A percentile compares a stretch with the other conserved stretches of the same genome.
Conservation (phyloP, 2,113 vertebrate genomes). For the Camelus bactrianus region DNA sequence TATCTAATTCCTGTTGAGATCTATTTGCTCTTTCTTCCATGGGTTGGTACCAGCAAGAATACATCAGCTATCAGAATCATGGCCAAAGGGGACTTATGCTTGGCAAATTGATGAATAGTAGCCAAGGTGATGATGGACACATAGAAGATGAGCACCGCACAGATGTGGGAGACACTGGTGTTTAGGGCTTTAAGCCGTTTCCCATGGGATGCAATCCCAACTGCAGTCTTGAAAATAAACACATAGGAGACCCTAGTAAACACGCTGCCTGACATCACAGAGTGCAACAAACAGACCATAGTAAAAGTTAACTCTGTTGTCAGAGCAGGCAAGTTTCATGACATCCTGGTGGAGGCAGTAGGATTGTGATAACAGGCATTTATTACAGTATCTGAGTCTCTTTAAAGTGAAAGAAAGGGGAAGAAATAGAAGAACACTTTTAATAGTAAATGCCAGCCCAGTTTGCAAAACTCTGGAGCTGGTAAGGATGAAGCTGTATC, state of each 20-base stretch:
- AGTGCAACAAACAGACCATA: constrained; percentile 44
- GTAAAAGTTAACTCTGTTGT: constrained; percentile 58
- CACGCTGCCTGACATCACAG: constrained; percentile 38
- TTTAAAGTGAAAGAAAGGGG: constrained; percentile 66
- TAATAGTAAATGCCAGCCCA: constrained; percentile 1
- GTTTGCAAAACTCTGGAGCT: constrained; percentile 45
- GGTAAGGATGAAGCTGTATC: constrained; percentile 55
- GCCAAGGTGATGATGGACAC: constrained; percentile 49
- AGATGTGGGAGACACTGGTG: constrained; percentile 54
- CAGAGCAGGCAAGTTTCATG: constrained; percentile 57
- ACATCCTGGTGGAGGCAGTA: constrained; percentile 57
- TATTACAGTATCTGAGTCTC: constrained; percentile 58
- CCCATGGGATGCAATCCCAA: background rate
- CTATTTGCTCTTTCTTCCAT: background rate
- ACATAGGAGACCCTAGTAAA: constrained; percentile 61
- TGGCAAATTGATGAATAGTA: constrained; percentile 11
- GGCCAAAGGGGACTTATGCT: background rate
- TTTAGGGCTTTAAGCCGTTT: constrained; percentile 55
- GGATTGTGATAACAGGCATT: background rate
- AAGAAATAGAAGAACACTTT: constrained; percentile 55
- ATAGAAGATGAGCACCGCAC: constrained; percentile 51
- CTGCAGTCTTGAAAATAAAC: constrained; percentile 51
- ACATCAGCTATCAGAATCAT: constrained; percentile 54
- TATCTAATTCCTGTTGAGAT: background rate
- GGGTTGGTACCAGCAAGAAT: constrained; percentile 50